Evolutionary conservation across 2,888 invertebrate genomes (phyloP), one percentile per base, ranked within the genome.

Genomic region (Chrysotoxum bicinctum): DNA sequence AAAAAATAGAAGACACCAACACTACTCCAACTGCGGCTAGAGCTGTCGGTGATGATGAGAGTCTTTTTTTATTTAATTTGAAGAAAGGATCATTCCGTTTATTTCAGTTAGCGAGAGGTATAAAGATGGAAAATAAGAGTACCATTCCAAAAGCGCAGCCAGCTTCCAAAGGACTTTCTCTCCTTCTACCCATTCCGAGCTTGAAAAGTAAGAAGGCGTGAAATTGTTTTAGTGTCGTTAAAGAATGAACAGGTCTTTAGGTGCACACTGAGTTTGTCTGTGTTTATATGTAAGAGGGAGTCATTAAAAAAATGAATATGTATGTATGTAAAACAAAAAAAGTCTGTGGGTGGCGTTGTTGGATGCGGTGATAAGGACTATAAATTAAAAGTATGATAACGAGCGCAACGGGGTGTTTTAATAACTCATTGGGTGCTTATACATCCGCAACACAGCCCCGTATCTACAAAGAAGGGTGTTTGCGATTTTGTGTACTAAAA

Each of bases 201-300:
- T 54, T 60, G 32, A 40, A 58, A 69, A 64, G 74, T 79, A 83
- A 79, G 83, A 79, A 70, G 70, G 83, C 75, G 69, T 79, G 83
- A 84, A 84, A 84, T 79, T 84, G 83, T 79, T 84, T 84, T 79
- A 84, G 74, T 74, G 78, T 54, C 70, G 69, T 43, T 58, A 23
- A 66, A 70, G 54, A 78, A 83, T 40, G 62, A 73, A 54, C 60
- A 50, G 43, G 50, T 50, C 45, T 48, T 4, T 9, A 30, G 37
- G n/a, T 21, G 10, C 30, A 14, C n/a, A 23, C n/a, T n/a, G 3
- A 19, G 23, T 37, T 45, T 40, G 16, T 26, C 32, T 56, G 43
- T 37, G 21, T 56, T 43, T 37, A 19, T 78, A 54, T 37, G 35
- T 56, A 45, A 12, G 21, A 58, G 21, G 16, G 21, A 58, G 21